These are phyloP conservation scores for Chaunax sp. DNA, from an alignment of 2,797 vertebrate genomes.

Conservation along the genomic window DNA sequence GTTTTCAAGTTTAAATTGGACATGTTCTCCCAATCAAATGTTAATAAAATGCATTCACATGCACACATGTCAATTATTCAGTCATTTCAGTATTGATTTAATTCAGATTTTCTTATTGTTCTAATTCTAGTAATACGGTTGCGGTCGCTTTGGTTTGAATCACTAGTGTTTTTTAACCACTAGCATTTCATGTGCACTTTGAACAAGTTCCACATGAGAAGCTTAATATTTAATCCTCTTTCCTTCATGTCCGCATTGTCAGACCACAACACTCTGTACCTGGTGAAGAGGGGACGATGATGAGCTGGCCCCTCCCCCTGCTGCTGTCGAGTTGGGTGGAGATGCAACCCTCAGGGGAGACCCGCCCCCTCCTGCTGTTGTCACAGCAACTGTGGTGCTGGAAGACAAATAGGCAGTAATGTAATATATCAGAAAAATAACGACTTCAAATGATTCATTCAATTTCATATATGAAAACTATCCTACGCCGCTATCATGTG, in stretches of 20 bases:
- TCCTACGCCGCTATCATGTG: neutral
- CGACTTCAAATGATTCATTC: constrained; percentile 14
- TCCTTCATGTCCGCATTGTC: neutral
- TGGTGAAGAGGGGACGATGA: constrained; percentile 92
- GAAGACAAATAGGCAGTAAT: constrained; percentile 23
- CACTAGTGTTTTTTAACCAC: too few relatives aligned
- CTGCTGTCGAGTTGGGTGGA: constrained; percentile 88
- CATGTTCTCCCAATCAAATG: too few relatives aligned
- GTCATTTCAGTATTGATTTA: too few relatives aligned
- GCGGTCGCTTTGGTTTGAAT: too few relatives aligned
- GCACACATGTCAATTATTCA: too few relatives aligned
- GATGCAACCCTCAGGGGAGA: constrained; percentile 93
- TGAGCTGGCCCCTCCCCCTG: constrained; percentile 79
- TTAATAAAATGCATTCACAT: too few relatives aligned
- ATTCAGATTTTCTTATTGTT: too few relatives aligned
- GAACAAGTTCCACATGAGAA: neutral
- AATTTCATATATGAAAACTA: constrained; percentile 1
- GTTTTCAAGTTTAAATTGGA: too few relatives aligned
- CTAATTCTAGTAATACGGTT: too few relatives aligned
- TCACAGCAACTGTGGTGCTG: constrained; percentile 78
- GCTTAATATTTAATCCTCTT: too few relatives aligned
- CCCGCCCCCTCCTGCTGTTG: constrained; percentile 77
- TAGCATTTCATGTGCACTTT: neutral
- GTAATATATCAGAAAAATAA: constrained; percentile 8
- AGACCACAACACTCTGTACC: constrained; percentile 57